Evolutionary conservation across 2,888 invertebrate species (phyloP), one percentile per base, ranked within the genome.

Genomic region (Deilephila elpenor): DNA sequence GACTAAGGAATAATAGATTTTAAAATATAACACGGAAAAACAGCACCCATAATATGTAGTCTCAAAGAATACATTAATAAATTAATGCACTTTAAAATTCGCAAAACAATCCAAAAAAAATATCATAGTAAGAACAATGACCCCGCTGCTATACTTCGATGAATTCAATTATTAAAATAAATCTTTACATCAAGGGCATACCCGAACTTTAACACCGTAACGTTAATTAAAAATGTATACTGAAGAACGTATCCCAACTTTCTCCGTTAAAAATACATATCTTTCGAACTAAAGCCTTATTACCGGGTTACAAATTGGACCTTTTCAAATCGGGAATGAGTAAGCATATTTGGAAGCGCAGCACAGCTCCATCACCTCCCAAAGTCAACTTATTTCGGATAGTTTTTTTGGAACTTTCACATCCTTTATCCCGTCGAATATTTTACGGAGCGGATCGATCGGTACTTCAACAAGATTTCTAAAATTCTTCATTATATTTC

Each of bases 261-360:
- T 71, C 62, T 71, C 73, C 37, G 25, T 25, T 44, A 71, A 20
- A 25, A 53, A 62, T 51, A n/a, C n/a, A n/a, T n/a, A 37, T 19
- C 17, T 29, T 60, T 11, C 56, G 34, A 73, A 71, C 51, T 37
- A 20, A 34, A 20, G 61, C 34, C 25, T 71, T 32, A 62, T 37
- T 59, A 32, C 53, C 44, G 34, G 62, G 71, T 37, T 71, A 71
- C 53, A 61, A 73, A 61, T 62, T 73, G 61, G 59, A 62, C 59
- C 71, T 73, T 70, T 73, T 73, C 62, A 62, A 62, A 71, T 73
- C 53, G 51, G 61, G 51, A 53, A 53, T 73, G 73, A 73, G 53
- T 73, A 71, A 56, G 56, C 73, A 71, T 44, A 71, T 62, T 71
- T 70, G 71, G 51, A 71, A 51, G 60, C 25, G 25, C 44, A 25